Evolutionary conservation across 2,888 invertebrate genomes (phyloP).

Genomic region (Drosophila yooni): DNA sequence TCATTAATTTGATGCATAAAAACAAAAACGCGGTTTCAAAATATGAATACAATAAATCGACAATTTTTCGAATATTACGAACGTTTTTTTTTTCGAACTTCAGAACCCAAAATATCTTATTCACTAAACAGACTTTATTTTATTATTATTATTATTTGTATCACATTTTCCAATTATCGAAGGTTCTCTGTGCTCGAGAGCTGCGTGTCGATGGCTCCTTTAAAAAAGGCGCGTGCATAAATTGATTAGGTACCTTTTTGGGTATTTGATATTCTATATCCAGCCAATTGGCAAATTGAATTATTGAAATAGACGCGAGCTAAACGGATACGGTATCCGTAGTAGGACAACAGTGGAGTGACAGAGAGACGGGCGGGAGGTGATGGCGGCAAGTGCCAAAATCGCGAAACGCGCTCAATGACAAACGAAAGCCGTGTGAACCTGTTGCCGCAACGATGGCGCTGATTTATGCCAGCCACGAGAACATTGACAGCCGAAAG

Average conservation of each 20-base stretch:
- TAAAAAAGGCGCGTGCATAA: conserved; percentile 17
- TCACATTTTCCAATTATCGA: neutral
- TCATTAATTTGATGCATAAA: neutral
- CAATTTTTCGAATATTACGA: neutral
- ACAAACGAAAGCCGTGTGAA: conserved; percentile 76
- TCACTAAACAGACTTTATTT: neutral
- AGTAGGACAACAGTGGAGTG: conserved; percentile 25
- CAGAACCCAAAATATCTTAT: neutral
- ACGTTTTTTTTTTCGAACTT: neutral
- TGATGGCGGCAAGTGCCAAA: neutral
- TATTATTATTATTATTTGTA: neutral
- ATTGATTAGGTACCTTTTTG: conserved; percentile 56
- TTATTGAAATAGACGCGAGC: conserved; percentile 35
- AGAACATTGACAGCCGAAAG: conserved; percentile 48
- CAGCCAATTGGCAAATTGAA: conserved; percentile 57
- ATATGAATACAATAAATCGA: neutral
- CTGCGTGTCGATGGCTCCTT: conserved; percentile 59
- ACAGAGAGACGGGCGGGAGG: neutral
- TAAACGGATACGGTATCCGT: conserved; percentile 29
- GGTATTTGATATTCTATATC: conserved; percentile 5
- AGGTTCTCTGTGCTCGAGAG: neutral
- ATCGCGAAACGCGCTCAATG: conserved; percentile 69
- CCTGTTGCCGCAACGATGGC: conserved; percentile 75
- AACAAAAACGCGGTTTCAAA: neutral
- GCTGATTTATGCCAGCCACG: conserved; percentile 70